Percentiles rank a stretch among this genome's conserved stretches.
These are phyloP conservation scores for Onychorhynchus coronatus DNA, from an alignment of 2,113 vertebrate species.

Conservation along the genomic window DNA sequence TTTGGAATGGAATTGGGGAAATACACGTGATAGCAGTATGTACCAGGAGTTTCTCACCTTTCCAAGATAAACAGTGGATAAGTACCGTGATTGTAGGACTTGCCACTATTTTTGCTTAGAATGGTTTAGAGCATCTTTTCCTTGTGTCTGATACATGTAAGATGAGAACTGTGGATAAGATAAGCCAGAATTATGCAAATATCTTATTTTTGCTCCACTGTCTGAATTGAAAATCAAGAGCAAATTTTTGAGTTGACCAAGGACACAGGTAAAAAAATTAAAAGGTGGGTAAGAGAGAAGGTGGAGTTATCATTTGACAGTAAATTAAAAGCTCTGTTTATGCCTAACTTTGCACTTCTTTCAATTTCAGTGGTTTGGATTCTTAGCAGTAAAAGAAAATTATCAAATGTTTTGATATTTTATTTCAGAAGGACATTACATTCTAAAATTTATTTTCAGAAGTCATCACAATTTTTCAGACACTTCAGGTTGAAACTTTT, in stretches of 20 bases:
- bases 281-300: neutral
- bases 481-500: neutral
- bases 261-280: neutral
- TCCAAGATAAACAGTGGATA: neutral
- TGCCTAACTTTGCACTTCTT: neutral
- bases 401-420: neutral
- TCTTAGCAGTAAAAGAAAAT: neutral
- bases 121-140: neutral
- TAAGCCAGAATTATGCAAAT: neutral
- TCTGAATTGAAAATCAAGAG: neutral
- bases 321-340: neutral
- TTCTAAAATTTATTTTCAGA: neutral
- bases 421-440: neutral
- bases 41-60: constrained; percentile 31
- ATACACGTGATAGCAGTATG: neutral
- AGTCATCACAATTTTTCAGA: neutral
- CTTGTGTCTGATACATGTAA: neutral
- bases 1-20: neutral
- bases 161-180: neutral
- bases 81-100: neutral
- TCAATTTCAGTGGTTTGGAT: neutral
- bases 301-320: neutral
- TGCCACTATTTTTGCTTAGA: neutral
- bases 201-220: neutral
- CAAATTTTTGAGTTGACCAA: neutral